phyloP scores from a whole-genome alignment of 1,140 invertebrate genomes.

The Drosophila rufa region DNA sequence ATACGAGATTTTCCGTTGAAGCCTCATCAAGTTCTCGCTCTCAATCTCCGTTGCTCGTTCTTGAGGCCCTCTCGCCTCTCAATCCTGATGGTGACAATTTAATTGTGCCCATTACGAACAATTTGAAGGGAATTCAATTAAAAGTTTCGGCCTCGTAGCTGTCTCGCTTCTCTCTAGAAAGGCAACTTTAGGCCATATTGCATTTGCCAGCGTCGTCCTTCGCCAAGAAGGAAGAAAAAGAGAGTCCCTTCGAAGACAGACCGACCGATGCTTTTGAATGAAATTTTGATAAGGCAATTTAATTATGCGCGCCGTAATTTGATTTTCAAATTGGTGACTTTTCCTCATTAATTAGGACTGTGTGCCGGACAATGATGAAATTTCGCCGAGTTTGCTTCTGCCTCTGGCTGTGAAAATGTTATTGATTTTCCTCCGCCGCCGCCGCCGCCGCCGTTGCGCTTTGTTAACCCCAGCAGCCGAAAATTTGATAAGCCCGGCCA shows the following conservation, averaged over 20 bases:
- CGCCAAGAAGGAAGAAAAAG: background rate
- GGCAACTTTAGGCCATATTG: constrained; percentile 50
- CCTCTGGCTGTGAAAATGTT: constrained; percentile 44
- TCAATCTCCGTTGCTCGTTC: constrained; percentile 14
- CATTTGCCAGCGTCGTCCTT: constrained; percentile 19
- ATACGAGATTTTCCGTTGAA: constrained; percentile 59
- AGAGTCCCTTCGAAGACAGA: constrained; percentile 16
- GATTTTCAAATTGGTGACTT: constrained; percentile 73
- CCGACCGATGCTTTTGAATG: constrained; percentile 63
- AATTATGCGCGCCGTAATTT: constrained; percentile 76
- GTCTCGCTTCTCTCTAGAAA: constrained; percentile 5
- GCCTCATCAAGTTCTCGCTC: constrained; percentile 27
- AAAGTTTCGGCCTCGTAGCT: constrained; percentile 65
- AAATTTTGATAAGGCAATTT: constrained; percentile 82
- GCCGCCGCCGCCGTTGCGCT: constrained; percentile 12
- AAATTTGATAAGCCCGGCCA: constrained; percentile 1
- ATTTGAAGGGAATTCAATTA: constrained; percentile 81
- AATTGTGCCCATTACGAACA: constrained; percentile 74
- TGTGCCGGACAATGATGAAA: constrained; percentile 58
- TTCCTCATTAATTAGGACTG: constrained; percentile 66
- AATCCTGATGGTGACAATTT: constrained; percentile 71
- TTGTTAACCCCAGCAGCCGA: constrained; percentile 8
- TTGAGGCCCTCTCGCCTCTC: constrained; percentile 8
- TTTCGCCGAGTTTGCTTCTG: constrained; percentile 18
- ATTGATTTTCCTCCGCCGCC: constrained; percentile 44